Base-by-base conservation (phyloP, 2,113 vertebrate species). In the Ceuthmochares aereus region DNA sequence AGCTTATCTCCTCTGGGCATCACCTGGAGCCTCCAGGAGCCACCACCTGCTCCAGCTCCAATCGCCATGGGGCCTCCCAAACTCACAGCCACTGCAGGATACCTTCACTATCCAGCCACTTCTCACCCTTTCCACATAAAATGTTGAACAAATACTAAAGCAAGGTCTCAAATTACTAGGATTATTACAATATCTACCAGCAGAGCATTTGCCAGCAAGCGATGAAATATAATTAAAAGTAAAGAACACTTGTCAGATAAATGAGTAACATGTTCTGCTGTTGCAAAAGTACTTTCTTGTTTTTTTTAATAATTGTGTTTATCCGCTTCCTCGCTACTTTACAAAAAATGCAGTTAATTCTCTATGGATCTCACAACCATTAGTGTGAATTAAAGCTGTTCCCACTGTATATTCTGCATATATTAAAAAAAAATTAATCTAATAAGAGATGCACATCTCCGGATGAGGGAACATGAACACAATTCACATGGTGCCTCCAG, bases 251-350 rank as follows among this genome's bases (percentile, higher is more conserved):
- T 90, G 91, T 95, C 96, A 96, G 79, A 94, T 86, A 95, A 96
- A 93, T 25, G 74, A 91, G 58, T 52, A 86, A 78, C 93, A 86
- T 5, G 62, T 55, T 86, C 27, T 64, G 59, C 87, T 88, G 69
- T 68, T 76, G 81, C 86, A 93, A 91, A 96, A 88, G 81, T 91
- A 90, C 79, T 79, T 90, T 54, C 87, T 83, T 86, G 75, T 10
- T 56, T 91, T 88, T 87, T 94, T 87, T 80, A 83, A 59, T 95
- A 96, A 96, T 90, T 84, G 86, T 96, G 95, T 97, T 97, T 97
- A 97, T 96, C 95, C 20, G 36, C 95, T 96, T 97, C 95, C 88
- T 92, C 79, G 51, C 90, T 97, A 96, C 97, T 97, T 97, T 96
- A 75, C 95, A 86, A 94, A 96, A 96, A 97, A 93, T 63, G 58